These are phyloP conservation scores for Anguilla pacifica DNA, from an alignment of 2,797 vertebrate genomes.

Conservation along the genomic window DNA sequence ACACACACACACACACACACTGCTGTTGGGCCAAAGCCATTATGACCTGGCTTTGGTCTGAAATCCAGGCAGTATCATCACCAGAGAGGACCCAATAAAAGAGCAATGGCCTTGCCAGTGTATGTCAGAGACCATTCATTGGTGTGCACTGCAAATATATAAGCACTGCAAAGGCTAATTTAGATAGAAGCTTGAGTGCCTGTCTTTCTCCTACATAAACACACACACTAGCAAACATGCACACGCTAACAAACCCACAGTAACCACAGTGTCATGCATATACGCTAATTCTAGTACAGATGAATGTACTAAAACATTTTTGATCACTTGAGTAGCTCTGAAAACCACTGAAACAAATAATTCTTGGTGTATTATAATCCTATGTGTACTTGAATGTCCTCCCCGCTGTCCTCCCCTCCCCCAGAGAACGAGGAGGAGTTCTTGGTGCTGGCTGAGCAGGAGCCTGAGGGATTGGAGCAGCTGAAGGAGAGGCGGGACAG, in stretches of 20 bases:
- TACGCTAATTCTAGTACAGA: too few relatives aligned
- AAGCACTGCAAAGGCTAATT: background rate
- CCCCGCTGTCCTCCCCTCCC: background rate
- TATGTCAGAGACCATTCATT: background rate
- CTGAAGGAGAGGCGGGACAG: slow-evolving; percentile 76
- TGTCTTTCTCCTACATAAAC: too few relatives aligned
- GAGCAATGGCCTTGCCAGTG: background rate
- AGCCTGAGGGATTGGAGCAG: slow-evolving; percentile 67
- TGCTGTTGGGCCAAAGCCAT: background rate
- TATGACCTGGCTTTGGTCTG: background rate
- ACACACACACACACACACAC: background rate
- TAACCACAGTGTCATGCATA: too few relatives aligned
- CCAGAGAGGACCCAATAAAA: background rate
- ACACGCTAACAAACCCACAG: too few relatives aligned
- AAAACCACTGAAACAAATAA: too few relatives aligned
- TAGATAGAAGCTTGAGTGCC: background rate
- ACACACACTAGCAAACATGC: too few relatives aligned
- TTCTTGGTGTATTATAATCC: too few relatives aligned
- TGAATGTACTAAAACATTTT: too few relatives aligned
- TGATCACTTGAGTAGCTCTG: too few relatives aligned
- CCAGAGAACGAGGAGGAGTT: slow-evolving; percentile 83
- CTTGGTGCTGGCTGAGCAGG: slow-evolving; percentile 77
- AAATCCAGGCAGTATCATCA: background rate
- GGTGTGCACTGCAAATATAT: background rate
- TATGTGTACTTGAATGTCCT: background rate